phyloP scores from a whole-genome alignment of 2,797 vertebrate genomes.

The Chloroceryle amazona region DNA sequence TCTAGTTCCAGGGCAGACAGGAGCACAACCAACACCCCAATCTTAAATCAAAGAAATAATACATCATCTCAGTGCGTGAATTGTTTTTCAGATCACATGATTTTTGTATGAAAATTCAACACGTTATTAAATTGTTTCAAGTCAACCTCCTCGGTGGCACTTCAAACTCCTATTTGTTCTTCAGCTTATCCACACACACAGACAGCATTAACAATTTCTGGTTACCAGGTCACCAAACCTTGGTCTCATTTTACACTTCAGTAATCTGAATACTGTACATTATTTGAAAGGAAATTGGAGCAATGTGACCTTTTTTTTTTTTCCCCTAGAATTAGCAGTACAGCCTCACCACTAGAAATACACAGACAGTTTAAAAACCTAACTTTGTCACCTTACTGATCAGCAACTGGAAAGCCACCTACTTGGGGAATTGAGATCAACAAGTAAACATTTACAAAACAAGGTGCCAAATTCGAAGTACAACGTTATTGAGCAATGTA shows the following conservation, averaged over 20 bases:
- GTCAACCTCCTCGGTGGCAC: constrained; percentile 12
- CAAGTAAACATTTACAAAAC: constrained; percentile 7
- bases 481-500: background rate
- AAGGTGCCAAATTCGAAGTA: constrained; percentile 1
- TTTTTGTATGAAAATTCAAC: constrained; percentile 29
- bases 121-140: background rate
- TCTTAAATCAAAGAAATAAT: constrained; percentile 33
- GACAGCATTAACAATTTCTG: constrained; percentile 35
- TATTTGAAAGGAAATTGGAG: constrained; percentile 38
- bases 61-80: background rate
- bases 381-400: background rate
- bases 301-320: background rate
- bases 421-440: background rate
- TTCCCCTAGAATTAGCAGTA: background rate
- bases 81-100: background rate
- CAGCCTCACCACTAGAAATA: background rate
- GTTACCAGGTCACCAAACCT: constrained; percentile 61
- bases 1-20: background rate
- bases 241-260: constrained; percentile 62
- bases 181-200: constrained; percentile 12
- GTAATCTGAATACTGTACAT: constrained; percentile 14
- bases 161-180: background rate
- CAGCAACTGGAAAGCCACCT: constrained; percentile 1
- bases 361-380: background rate
- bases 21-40: background rate